Percentiles rank a stretch among this genome's conserved stretches.
Conservation (phyloP, 2,888 invertebrate species). For the Nephrotoma appendiculata region DNA sequence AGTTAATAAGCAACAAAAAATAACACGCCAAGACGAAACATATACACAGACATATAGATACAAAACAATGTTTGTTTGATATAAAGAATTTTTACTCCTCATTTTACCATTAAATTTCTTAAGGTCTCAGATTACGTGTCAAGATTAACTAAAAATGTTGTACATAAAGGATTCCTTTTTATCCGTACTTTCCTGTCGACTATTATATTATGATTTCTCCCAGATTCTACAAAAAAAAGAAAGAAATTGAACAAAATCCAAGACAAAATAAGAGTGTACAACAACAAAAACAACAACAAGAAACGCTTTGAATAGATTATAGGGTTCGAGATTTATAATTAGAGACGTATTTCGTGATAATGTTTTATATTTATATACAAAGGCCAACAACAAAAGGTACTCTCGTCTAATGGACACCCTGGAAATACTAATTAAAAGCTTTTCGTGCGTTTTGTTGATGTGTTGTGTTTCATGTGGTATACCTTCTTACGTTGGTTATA, state of each 20-base stretch:
- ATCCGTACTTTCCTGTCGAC: background rate
- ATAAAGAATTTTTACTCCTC: background rate
- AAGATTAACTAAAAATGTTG: background rate
- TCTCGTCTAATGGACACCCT: background rate
- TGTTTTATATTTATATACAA: background rate
- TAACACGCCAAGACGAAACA: background rate
- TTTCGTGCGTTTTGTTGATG: background rate
- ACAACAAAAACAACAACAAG: background rate
- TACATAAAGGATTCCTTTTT: background rate
- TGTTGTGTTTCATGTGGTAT: background rate
- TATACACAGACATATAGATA: background rate
- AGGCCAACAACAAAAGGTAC: background rate
- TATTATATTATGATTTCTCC: background rate
- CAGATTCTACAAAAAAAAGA: background rate
- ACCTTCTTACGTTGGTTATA: background rate
- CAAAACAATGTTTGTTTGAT: background rate
- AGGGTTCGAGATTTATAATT: background rate
- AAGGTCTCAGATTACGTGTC: background rate
- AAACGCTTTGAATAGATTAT: background rate
- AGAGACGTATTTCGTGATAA: background rate
- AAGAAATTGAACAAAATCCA: background rate
- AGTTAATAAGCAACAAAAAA: background rate
- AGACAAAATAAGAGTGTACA: background rate
- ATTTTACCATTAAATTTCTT: background rate
- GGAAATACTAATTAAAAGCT: background rate